A percentile compares a stretch with the other conserved stretches of the same genome.
Evolutionary conservation across 1,140 invertebrate genomes (phyloP).

Genomic region (Diorhabda elongata): DNA sequence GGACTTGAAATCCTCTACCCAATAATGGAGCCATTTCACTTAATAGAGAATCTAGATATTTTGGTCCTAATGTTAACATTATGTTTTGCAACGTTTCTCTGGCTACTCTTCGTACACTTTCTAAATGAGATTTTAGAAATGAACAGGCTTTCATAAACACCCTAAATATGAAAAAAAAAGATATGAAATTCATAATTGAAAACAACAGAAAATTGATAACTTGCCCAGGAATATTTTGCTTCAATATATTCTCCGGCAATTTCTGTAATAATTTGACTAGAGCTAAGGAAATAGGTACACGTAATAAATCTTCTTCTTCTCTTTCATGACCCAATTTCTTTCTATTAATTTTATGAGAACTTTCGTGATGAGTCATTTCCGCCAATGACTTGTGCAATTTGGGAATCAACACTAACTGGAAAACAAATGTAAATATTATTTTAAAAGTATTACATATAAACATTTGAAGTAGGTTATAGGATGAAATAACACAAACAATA

Average conservation of each 20-base stretch:
- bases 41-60: slow-evolving; percentile 74
- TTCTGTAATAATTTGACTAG: slow-evolving; percentile 88
- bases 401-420: slow-evolving; percentile 56
- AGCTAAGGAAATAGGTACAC: slow-evolving; percentile 88
- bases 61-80: slow-evolving; percentile 77
- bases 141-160: slow-evolving; percentile 86
- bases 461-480: too few relatives aligned
- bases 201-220: neutral
- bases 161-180: slow-evolving; percentile 49
- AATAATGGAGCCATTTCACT: slow-evolving; percentile 77
- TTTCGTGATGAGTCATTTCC: slow-evolving; percentile 68
- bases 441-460: too few relatives aligned
- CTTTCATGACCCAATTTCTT: slow-evolving; percentile 57
- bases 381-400: slow-evolving; percentile 65
- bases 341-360: slow-evolving; percentile 76
- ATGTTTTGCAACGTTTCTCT: slow-evolving; percentile 87
- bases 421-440: slow-evolving; percentile 34
- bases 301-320: slow-evolving; percentile 85
- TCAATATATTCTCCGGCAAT: slow-evolving; percentile 70
- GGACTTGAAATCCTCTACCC: slow-evolving; percentile 87
- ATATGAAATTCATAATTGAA: neutral
- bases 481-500: too few relatives aligned
- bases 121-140: slow-evolving; percentile 84
- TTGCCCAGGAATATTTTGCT: slow-evolving; percentile 76
- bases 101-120: slow-evolving; percentile 78